Conservation (phyloP, 2,797 vertebrate genomes). For the Sciaenops ocellatus region DNA sequence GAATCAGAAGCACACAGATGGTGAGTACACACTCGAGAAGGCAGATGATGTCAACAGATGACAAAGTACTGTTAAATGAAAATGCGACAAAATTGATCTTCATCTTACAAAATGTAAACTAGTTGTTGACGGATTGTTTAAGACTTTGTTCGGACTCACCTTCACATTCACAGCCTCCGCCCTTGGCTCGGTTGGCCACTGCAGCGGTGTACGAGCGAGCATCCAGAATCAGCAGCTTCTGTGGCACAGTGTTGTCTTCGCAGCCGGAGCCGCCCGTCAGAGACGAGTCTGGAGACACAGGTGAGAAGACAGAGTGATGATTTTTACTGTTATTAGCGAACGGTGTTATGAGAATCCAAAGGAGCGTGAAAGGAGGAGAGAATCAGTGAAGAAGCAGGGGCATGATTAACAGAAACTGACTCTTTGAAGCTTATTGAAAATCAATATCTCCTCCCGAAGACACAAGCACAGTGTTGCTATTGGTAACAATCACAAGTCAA, state of each 20-base stretch:
- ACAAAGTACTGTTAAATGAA: not conserved
- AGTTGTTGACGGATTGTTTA: not conserved
- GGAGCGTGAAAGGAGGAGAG: not conserved
- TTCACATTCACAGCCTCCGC: constrained; percentile 98
- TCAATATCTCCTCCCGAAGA: constrained; percentile 55
- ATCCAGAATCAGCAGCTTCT: constrained; percentile 97
- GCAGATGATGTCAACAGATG: not conserved
- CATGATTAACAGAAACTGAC: constrained; percentile 40
- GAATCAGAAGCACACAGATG: not conserved
- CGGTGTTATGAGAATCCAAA: not conserved
- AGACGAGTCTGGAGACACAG: constrained; percentile 89
- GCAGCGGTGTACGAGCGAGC: constrained; percentile 98
- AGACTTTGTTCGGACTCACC: constrained; percentile 80
- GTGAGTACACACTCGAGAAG: not conserved
- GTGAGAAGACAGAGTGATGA: constrained; percentile 5
- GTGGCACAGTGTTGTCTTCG: constrained; percentile 88
- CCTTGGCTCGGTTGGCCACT: constrained; percentile 97
- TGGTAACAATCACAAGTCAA: constrained; percentile 33
- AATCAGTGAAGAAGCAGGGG: constrained; percentile 24
- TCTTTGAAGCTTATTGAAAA: constrained; percentile 50
- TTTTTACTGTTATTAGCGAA: constrained; percentile 7
- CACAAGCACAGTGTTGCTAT: constrained; percentile 35
- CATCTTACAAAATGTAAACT: not conserved
- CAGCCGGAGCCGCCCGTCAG: constrained; percentile 90
- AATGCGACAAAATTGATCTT: not conserved